Percentiles rank a stretch among this genome's conserved stretches.
Conservation (phyloP, 2,113 vertebrate species). For the Hippocampus guttulatus region DNA sequence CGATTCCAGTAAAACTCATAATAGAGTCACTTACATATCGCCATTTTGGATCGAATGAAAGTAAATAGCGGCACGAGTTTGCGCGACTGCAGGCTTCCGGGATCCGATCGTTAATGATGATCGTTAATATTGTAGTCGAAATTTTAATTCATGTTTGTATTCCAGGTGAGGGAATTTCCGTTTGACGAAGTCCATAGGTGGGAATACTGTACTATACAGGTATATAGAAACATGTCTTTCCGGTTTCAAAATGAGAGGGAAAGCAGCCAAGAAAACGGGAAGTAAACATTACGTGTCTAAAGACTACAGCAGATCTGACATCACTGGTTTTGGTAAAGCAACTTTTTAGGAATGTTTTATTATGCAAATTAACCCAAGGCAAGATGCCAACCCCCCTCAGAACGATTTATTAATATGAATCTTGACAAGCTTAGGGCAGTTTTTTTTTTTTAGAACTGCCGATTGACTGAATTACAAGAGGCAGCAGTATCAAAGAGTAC, state of each 20-base stretch:
- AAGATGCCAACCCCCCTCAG: constrained; percentile 22
- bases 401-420: constrained; percentile 38
- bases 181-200: too few relatives aligned
- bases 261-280: neutral
- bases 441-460: constrained; percentile 18
- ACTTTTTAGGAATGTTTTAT: constrained; percentile 10
- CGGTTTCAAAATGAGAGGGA: neutral
- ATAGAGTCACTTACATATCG: too few relatives aligned
- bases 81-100: too few relatives aligned
- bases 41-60: too few relatives aligned
- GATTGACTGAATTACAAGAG: neutral
- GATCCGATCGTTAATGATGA: too few relatives aligned
- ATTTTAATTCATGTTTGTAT: too few relatives aligned
- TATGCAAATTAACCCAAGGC: constrained; percentile 18
- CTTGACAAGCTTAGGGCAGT: constrained; percentile 39
- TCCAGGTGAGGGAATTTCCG: too few relatives aligned
- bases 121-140: too few relatives aligned
- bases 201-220: too few relatives aligned
- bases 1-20: too few relatives aligned
- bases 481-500: constrained; percentile 32
- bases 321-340: constrained; percentile 9
- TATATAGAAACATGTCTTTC: too few relatives aligned
- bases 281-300: neutral
- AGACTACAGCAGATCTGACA: neutral
- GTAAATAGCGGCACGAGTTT: too few relatives aligned